A percentile compares a stretch with the other conserved stretches of the same genome.
Evolutionary conservation across 2,113 vertebrate genomes (phyloP).

Genomic region (Microcebus ravelobensis): DNA sequence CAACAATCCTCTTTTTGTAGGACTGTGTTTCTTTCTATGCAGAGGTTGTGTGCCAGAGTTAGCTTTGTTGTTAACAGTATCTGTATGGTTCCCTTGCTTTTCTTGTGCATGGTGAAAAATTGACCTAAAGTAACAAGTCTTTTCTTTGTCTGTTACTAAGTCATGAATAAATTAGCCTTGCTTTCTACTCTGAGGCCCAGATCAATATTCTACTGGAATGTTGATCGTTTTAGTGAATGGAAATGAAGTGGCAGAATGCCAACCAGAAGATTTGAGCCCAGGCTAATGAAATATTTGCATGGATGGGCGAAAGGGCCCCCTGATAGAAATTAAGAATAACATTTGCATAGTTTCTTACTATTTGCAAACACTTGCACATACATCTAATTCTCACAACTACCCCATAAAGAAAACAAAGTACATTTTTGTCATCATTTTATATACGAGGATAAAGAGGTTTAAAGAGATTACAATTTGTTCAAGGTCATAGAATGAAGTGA

Average conservation of each 20-base stretch:
- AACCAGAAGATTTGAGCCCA: conserved; percentile 29
- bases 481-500: background rate
- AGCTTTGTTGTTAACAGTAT: background rate
- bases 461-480: background rate
- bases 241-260: conserved; percentile 63
- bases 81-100: background rate
- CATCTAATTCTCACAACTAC: background rate
- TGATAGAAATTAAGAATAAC: conserved; percentile 32
- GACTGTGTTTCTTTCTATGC: background rate
- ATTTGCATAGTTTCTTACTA: conserved; percentile 47
- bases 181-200: conserved; percentile 50
- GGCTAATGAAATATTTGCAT: conserved; percentile 26
- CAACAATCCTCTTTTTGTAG: background rate
- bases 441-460: background rate
- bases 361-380: conserved; percentile 35
- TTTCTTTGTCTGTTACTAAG: conserved; percentile 55
- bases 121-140: conserved; percentile 43
- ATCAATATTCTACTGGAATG: conserved; percentile 65
- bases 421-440: background rate
- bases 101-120: conserved; percentile 40
- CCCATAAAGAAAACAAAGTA: background rate
- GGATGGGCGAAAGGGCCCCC: conserved; percentile 1
- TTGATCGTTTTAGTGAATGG: conserved; percentile 69
- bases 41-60: background rate
- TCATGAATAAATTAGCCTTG: conserved; percentile 71